phyloP scores from a whole-genome alignment of 2,888 invertebrate genomes.

The Stegana nigrithorax region DNA sequence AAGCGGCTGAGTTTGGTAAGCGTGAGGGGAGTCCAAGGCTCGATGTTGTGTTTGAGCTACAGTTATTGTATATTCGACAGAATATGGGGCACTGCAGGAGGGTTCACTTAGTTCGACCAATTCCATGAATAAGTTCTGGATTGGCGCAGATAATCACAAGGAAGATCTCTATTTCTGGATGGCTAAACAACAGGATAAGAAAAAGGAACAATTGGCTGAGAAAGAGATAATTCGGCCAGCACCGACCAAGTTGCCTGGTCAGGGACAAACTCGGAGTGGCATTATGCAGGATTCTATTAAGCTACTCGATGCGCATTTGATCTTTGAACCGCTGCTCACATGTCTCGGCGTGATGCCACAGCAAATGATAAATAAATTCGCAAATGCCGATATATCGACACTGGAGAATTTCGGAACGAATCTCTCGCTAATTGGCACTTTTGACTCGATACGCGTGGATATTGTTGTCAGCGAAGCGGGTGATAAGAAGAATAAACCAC shows the following conservation, averaged over 20 bases:
- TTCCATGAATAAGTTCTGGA: slow-evolving; percentile 66
- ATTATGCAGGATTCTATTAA: slow-evolving; percentile 85
- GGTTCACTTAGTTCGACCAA: slow-evolving; percentile 76
- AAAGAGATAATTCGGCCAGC: slow-evolving; percentile 72
- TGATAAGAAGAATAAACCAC: slow-evolving; percentile 69
- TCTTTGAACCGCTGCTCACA: slow-evolving; percentile 90
- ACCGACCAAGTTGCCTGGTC: slow-evolving; percentile 69
- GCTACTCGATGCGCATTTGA: slow-evolving; percentile 91
- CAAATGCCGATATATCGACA: slow-evolving; percentile 74
- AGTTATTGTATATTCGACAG: slow-evolving; percentile 67
- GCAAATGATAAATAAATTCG: slow-evolving; percentile 74
- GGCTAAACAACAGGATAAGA: slow-evolving; percentile 84
- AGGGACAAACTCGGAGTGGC: slow-evolving; percentile 72
- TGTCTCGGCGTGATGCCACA: slow-evolving; percentile 92
- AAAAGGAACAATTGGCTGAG: slow-evolving; percentile 62
- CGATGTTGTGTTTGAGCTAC: too few relatives aligned
- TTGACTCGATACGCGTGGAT: slow-evolving; percentile 91
- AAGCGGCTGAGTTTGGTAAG: slow-evolving; percentile 66
- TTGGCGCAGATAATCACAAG: slow-evolving; percentile 72
- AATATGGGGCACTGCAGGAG: slow-evolving; percentile 81
- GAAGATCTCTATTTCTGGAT: slow-evolving; percentile 97
- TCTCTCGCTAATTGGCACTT: slow-evolving; percentile 83
- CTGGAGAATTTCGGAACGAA: slow-evolving; percentile 91
- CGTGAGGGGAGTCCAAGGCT: too few relatives aligned
- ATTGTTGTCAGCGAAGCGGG: slow-evolving; percentile 93